A percentile compares a stretch with the other conserved stretches of the same genome.
Evolutionary conservation across 2,888 invertebrate species (phyloP).

Genomic region (Euplagia quadripunctaria): DNA sequence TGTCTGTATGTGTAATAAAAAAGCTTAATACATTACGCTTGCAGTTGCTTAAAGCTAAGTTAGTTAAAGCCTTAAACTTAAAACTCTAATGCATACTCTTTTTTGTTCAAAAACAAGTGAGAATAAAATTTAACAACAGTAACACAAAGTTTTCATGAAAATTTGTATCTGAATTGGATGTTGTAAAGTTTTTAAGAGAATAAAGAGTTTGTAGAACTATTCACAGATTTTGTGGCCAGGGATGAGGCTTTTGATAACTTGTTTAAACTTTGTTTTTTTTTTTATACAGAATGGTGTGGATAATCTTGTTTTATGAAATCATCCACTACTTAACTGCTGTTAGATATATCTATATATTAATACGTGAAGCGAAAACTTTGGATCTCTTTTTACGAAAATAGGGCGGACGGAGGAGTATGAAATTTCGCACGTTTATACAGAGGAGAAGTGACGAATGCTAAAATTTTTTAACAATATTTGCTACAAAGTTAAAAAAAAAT

Average conservation of each 20-base stretch:
- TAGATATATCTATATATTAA: too few species aligned
- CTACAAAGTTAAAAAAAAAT: too few species aligned
- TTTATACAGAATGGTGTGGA: background rate
- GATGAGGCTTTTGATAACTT: background rate
- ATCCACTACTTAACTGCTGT: too few species aligned
- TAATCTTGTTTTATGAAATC: background rate
- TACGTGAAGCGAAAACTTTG: too few species aligned
- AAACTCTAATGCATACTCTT: background rate
- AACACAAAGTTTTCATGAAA: conserved; percentile 26
- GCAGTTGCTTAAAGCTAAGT: too few species aligned
- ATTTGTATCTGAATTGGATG: conserved; percentile 24
- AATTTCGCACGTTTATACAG: too few species aligned
- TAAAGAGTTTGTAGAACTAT: conserved; percentile 33
- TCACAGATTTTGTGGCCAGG: conserved; percentile 6
- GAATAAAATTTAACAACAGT: conserved; percentile 26
- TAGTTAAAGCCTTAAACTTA: background rate
- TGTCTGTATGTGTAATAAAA: too few species aligned
- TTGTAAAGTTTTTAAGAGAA: conserved; percentile 32
- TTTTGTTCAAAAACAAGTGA: conserved; percentile 25
- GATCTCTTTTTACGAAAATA: too few species aligned
- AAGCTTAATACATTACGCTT: too few species aligned
- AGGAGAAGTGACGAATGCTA: too few species aligned
- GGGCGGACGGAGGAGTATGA: too few species aligned
- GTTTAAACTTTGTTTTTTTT: conserved; percentile 6
- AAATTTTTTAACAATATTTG: too few species aligned